Base-by-base conservation (phyloP, 2,888 invertebrate species). In the Catocala sponsa region DNA sequence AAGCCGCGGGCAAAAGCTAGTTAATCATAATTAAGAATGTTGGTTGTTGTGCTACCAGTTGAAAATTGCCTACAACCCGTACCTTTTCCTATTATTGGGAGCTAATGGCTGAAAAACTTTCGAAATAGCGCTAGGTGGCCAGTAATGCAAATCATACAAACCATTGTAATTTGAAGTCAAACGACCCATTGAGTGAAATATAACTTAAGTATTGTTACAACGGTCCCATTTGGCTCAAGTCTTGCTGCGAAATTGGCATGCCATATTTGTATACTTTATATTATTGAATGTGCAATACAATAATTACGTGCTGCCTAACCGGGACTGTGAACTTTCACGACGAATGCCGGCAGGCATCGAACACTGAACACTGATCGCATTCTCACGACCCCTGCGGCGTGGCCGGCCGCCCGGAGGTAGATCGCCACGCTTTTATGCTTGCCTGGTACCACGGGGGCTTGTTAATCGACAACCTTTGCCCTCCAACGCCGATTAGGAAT, bases 311-410 rank as follows among this genome's bases (percentile, higher is more conserved):
- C 59, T 59, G 43, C 82, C 81, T 72, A 76, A 81, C 78, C 67
- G 65, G 81, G 79, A 69, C 67, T 54, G 72, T 73, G 69, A 66
- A 79, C 84, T 84, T 84, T 84, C 84, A 77, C 84, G 72, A 70
- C 70, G 62, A 59, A 53, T 60, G 49, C 48, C 55, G 53, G 53
- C 59, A 62, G 59, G 59, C 61, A 59, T 63, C 68, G 63, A 63
- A 53, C 53, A 41, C 46, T 44, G 32, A 59, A 72, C 59, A 72
- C 59, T 59, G 76, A 72, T 74, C 72, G 71, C 66, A 70, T 80
- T 84, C 84, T 73, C 83, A 81, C 78, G 81, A 76, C 79, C 80
- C 65, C 58, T 57, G 68, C 60, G 68, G 65, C 76, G 68, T 59
- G 68, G 65, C 76, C 69, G 63, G 63, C 67, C 61, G 10, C 49